These are phyloP conservation scores for Timandra comae DNA, from an alignment of 2,888 invertebrate genomes.

Conservation along the genomic window DNA sequence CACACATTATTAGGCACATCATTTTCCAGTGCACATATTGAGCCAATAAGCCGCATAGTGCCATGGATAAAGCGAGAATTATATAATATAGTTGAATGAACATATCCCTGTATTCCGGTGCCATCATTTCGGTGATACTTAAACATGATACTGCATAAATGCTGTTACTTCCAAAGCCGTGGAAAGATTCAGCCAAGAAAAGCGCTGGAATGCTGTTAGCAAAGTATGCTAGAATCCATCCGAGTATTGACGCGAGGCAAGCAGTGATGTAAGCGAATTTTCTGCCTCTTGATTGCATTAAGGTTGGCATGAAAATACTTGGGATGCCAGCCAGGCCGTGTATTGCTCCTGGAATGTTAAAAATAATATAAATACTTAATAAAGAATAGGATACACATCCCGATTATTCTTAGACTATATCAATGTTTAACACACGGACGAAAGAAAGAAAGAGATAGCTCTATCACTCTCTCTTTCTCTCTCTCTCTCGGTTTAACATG, in stretches of 20 bases:
- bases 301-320: conserved; percentile 13
- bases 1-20: conserved; percentile 13
- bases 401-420: no score
- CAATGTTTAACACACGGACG: no score
- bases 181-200: conserved; percentile 13
- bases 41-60: conserved; percentile 8
- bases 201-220: conserved; percentile 6
- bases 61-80: conserved; percentile 10
- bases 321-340: conserved; percentile 20
- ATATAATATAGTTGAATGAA: conserved; percentile 12
- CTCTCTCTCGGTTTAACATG: no score
- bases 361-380: no score
- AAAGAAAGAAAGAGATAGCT: no score
- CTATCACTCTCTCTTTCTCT: no score
- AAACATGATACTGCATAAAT: conserved; percentile 13
- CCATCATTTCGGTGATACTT: conserved; percentile 19
- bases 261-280: conserved; percentile 16
- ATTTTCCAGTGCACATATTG: conserved; percentile 18
- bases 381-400: no score
- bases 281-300: conserved; percentile 20
- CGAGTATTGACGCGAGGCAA: conserved; percentile 14
- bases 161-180: conserved; percentile 17
- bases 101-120: conserved; percentile 13
- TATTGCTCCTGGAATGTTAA: conserved; percentile 14
- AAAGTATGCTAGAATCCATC: conserved; percentile 14